These are phyloP conservation scores for Cordilura impudica DNA, from an alignment of 2,888 invertebrate species.

Conservation along the genomic window DNA sequence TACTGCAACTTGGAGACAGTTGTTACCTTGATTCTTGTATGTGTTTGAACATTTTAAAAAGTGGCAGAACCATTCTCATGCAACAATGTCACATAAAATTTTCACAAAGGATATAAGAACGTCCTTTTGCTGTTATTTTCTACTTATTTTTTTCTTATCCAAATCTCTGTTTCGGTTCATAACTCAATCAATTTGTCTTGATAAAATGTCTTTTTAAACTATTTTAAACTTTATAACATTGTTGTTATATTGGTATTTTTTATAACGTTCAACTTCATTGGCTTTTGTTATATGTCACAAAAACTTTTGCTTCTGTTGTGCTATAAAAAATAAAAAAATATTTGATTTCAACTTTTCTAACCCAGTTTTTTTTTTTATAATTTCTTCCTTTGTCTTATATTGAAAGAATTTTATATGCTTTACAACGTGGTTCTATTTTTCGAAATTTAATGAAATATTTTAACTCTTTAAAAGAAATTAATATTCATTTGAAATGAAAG, in stretches of 20 bases:
- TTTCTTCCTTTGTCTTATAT: not conserved
- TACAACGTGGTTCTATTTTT: too few species aligned
- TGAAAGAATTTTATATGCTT: too few species aligned
- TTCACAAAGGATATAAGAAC: not conserved
- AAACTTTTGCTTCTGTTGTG: conserved; percentile 1
- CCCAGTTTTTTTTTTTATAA: conserved; percentile 4
- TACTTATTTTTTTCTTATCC: too few species aligned
- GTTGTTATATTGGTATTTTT: not conserved
- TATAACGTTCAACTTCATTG: not conserved
- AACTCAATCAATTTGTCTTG: not conserved
- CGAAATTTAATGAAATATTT: too few species aligned
- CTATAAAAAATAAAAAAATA: conserved; percentile 1
- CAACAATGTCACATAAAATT: not conserved
- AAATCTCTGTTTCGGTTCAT: not conserved
- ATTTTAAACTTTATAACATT: not conserved
- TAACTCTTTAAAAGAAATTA: too few species aligned
- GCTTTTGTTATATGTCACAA: not conserved
- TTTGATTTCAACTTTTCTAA: conserved; percentile 27
- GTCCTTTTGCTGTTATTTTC: not conserved
- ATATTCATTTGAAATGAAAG: too few species aligned
- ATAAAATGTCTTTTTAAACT: not conserved
- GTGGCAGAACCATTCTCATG: not conserved
- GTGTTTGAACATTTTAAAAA: not conserved
- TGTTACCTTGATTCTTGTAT: too few species aligned
- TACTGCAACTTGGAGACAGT: too few species aligned